These are phyloP conservation scores for Poeciliopsis presidionis DNA, from an alignment of 2,797 vertebrate genomes.

Conservation along the genomic window DNA sequence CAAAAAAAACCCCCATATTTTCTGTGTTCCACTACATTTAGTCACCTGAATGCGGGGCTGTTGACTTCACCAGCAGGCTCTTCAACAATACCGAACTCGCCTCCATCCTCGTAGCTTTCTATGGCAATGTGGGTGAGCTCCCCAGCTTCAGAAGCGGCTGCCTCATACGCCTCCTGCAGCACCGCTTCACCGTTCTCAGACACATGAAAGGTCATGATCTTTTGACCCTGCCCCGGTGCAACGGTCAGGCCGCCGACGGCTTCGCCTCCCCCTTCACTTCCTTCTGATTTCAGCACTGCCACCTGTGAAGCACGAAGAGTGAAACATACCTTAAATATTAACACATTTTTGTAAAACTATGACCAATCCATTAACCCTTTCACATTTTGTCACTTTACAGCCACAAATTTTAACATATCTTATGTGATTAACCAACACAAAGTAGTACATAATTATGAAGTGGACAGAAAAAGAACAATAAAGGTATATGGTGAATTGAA, in stretches of 20 bases:
- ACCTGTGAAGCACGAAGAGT: slow-evolving; percentile 78
- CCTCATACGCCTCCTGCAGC: slow-evolving; percentile 83
- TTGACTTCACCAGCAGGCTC: slow-evolving; percentile 85
- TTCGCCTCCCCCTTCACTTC: slow-evolving; percentile 64
- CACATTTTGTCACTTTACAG: not conserved
- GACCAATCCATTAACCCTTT: not conserved
- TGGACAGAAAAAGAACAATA: not conserved
- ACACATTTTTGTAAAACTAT: not conserved
- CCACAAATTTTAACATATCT: not conserved
- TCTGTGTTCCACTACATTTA: not conserved
- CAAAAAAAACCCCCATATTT: not conserved
- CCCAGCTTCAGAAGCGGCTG: slow-evolving; percentile 69
- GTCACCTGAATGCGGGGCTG: slow-evolving; percentile 83
- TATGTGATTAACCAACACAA: not conserved
- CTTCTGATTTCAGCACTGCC: slow-evolving; percentile 89
- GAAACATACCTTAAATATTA: not conserved
- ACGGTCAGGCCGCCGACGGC: slow-evolving; percentile 63
- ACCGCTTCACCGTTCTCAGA: slow-evolving; percentile 83
- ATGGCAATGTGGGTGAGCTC: slow-evolving; percentile 90
- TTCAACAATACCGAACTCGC: slow-evolving; percentile 88
- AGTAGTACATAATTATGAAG: not conserved
- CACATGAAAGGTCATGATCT: slow-evolving; percentile 91
- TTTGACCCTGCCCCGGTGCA: slow-evolving; percentile 76
- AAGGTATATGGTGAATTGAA: not conserved
- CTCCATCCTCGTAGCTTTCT: slow-evolving; percentile 74